A percentile compares a stretch with the other conserved stretches of the same genome.
Conservation (phyloP, 2,888 invertebrate genomes). For the Fragum whitleyi region DNA sequence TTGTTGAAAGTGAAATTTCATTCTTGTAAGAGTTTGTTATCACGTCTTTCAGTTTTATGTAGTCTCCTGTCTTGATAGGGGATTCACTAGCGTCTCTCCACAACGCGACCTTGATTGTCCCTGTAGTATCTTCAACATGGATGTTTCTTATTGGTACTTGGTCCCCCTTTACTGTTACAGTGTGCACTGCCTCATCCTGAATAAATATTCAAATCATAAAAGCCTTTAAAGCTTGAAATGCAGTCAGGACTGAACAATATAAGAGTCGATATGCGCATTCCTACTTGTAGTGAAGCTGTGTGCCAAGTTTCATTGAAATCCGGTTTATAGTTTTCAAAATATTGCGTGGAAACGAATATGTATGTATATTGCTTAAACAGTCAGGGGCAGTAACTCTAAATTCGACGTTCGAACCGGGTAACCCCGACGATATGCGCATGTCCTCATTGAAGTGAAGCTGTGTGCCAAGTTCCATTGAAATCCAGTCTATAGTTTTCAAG, state of each 20-base stretch:
- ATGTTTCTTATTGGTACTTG: constrained; percentile 17
- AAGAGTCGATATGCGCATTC: no score
- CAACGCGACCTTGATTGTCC: constrained; percentile 5
- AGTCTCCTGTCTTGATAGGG: constrained; percentile 10
- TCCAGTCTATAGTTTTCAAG: no score
- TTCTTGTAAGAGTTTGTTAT: constrained; percentile 5
- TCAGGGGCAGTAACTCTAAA: no score
- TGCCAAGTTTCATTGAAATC: no score
- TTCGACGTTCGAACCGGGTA: no score
- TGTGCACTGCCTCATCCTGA: constrained; percentile 6
- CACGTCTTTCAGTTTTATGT: neutral
- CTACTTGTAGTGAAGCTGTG: no score
- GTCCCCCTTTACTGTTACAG: neutral
- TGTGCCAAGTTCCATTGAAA: no score
- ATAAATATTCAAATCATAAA: neutral
- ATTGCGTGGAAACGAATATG: no score
- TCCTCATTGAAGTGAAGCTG: no score
- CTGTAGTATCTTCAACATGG: constrained; percentile 9
- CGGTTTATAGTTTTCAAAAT: no score
- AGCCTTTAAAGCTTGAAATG: neutral
- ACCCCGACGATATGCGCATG: no score
- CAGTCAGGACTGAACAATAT: neutral
- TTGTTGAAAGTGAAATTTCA: neutral
- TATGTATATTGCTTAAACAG: no score
- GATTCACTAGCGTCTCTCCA: constrained; percentile 5